Percentiles rank a stretch among this genome's conserved stretches.
These are phyloP conservation scores for Pachyrhynchus sulphureomaculatus DNA, from an alignment of 1,140 invertebrate genomes.

Conservation along the genomic window DNA sequence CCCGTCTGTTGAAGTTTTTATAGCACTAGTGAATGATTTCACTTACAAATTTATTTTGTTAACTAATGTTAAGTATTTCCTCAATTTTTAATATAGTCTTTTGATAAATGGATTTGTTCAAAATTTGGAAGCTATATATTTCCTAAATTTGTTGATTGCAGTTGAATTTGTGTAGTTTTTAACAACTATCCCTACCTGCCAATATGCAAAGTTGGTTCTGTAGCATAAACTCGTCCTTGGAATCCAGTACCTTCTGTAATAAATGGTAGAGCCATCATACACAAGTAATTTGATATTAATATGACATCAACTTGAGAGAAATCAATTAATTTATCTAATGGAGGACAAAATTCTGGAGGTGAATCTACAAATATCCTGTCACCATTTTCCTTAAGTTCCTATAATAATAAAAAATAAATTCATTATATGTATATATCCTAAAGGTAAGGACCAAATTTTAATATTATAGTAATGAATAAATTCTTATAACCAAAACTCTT, in stretches of 20 bases:
- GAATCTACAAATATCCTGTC: conserved; percentile 90
- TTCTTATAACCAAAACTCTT: no score
- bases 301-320: conserved; percentile 94
- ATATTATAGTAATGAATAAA: no score
- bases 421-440: no score
- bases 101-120: no score
- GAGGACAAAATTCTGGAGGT: conserved; percentile 85
- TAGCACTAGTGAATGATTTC: no score
- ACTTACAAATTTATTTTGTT: no score
- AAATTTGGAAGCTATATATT: no score
- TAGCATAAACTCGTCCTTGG: conserved; percentile 92
- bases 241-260: conserved; percentile 95
- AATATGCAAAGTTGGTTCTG: conserved; percentile 95
- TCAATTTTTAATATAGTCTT: no score
- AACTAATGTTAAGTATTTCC: no score
- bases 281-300: conserved; percentile 95
- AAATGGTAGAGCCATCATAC: conserved; percentile 94
- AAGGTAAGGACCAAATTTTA: no score
- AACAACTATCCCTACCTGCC: conserved; percentile 63
- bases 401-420: conserved; percentile 31
- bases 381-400: conserved; percentile 91
- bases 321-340: conserved; percentile 83
- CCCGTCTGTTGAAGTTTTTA: no score
- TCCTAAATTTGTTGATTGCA: no score
- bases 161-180: not conserved